Conservation (phyloP, 1,140 invertebrate genomes). For the Colletes gigas region DNA sequence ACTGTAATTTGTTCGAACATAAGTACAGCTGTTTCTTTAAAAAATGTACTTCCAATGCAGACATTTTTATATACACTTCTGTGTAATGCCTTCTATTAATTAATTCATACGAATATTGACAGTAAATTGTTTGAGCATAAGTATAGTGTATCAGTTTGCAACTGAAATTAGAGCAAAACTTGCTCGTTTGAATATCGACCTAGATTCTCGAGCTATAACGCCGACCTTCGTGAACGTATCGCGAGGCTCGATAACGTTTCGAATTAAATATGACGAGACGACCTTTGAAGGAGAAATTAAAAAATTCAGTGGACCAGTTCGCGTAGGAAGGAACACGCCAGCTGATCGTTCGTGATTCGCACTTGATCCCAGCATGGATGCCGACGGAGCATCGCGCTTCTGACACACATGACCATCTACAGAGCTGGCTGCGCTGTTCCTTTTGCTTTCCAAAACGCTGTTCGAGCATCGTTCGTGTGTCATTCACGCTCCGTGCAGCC, state of each 20-base stretch:
- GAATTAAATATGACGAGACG: neutral
- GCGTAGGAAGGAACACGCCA: slow-evolving; percentile 68
- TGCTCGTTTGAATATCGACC: neutral
- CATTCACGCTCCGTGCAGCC: neutral
- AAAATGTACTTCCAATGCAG: too few relatives aligned
- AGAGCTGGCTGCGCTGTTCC: slow-evolving; percentile 50
- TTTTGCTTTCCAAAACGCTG: slow-evolving; percentile 10
- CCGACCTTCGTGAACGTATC: too few relatives aligned
- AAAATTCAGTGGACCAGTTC: neutral
- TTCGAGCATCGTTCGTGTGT: slow-evolving; percentile 20
- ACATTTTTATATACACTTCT: too few relatives aligned
- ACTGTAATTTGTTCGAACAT: too few relatives aligned
- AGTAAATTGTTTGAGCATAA: too few relatives aligned
- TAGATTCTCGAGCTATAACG: neutral
- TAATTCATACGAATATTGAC: too few relatives aligned
- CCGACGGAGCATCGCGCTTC: slow-evolving; percentile 28
- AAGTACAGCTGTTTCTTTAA: too few relatives aligned
- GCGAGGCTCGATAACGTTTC: too few relatives aligned
- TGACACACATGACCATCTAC: slow-evolving; percentile 74
- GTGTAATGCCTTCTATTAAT: too few relatives aligned
- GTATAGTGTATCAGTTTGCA: too few relatives aligned
- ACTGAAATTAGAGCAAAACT: too few relatives aligned
- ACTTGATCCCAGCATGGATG: slow-evolving; percentile 11
- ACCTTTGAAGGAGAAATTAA: neutral
- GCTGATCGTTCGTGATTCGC: slow-evolving; percentile 56